phyloP scores from a whole-genome alignment of 2,888 invertebrate genomes.

The Liodrosophila aerea region DNA sequence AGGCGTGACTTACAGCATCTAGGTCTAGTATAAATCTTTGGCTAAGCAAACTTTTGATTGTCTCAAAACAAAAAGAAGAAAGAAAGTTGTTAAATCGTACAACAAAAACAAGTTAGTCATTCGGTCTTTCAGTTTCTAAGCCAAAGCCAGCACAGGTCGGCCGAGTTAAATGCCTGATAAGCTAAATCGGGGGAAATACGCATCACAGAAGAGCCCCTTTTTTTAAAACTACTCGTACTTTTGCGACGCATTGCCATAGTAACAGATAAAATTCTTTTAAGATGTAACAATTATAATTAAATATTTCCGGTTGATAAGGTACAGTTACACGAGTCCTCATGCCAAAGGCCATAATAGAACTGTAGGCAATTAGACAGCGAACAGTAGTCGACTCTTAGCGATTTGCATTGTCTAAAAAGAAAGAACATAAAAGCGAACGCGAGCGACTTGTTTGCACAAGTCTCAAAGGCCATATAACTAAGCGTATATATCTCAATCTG shows the following conservation, averaged over 20 bases:
- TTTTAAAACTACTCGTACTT: background rate
- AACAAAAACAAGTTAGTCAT: slow-evolving; percentile 29
- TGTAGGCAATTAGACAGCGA: slow-evolving; percentile 22
- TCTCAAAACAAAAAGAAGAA: slow-evolving; percentile 17
- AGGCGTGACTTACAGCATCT: slow-evolving; percentile 66
- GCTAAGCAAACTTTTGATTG: slow-evolving; percentile 34
- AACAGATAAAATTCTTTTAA: background rate
- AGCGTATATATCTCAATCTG: slow-evolving; percentile 52
- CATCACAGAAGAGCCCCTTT: slow-evolving; percentile 27
- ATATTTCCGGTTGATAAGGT: background rate
- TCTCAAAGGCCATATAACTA: slow-evolving; percentile 19
- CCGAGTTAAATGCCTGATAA: slow-evolving; percentile 70
- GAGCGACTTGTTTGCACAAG: slow-evolving; percentile 36
- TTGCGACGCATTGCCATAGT: background rate
- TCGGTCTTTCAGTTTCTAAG: slow-evolving; percentile 16
- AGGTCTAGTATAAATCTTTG: slow-evolving; percentile 54
- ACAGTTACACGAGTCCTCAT: background rate
- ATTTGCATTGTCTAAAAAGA: slow-evolving; percentile 4
- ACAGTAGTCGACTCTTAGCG: slow-evolving; percentile 13
- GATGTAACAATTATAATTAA: background rate
- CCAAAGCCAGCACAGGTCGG: slow-evolving; percentile 17
- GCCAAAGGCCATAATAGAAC: background rate
- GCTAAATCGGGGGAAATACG: slow-evolving; percentile 30
- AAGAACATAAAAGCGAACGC: background rate
- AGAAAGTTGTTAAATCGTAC: slow-evolving; percentile 20